Base-by-base conservation (phyloP, 2,113 vertebrate genomes). In the Aptenodytes forsteri region DNA sequence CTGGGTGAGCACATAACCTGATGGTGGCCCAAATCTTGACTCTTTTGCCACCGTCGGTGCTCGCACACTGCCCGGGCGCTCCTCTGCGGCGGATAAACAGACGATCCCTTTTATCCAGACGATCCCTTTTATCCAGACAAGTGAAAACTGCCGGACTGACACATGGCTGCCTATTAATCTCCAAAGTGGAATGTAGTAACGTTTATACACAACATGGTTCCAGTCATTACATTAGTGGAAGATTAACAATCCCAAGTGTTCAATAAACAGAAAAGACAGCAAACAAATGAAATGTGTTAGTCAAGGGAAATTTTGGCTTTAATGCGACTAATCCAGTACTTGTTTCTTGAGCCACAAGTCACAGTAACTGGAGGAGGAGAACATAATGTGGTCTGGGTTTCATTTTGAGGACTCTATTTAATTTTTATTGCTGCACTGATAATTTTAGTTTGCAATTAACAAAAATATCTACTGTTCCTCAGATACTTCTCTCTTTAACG, bases 181-280 rank as follows among this genome's bases (percentile, higher is more conserved):
- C 50, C 67, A 9, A 61, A 54, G 50, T n/a, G 65, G 56, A 91
- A 96, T 34, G 72, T 65, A 55, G 95, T 46, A 61, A 93, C 10
- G 1, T 93, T 97, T 94, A 89, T 16, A 79, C 50, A 49, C 62
- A 72, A 66, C 15, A 0, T 71, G 80, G 79, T 92, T 67, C 87
- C 89, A 89, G 62, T 64, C 46, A 17, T 87, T 93, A 84, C 96
- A 94, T 94, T 89, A 94, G 95, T 54, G 66, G 71, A 93, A 93
- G 67, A 90, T 87, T 81, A 83, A 95, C 58, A 86, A 36, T 85
- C 70, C 44, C 87, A 89, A 90, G 55, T n/a, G 58, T 82, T 97
- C 82, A 84, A 65, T 90, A 87, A 81, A 89, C 87, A 93, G 89
- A 93, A 94, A 36, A 69, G 29, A 83, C 78, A 81, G 77, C 89